Evolutionary conservation across 2,888 invertebrate genomes (phyloP), one percentile per base, ranked within the genome.

Genomic region (Rotaria sp.): DNA sequence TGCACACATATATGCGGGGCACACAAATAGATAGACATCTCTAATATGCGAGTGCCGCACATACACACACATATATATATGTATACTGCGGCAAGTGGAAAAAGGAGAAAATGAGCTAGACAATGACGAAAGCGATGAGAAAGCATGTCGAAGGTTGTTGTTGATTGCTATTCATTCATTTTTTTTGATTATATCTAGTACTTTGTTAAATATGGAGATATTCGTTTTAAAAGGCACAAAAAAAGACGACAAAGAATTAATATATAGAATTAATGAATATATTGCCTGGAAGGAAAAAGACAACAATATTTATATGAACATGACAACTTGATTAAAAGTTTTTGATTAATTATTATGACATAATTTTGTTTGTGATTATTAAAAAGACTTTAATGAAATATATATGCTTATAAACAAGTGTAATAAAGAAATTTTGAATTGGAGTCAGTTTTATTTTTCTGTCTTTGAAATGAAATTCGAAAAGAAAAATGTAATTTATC

Each of bases 121-220:
- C 67, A 67, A 67, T 67, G 67, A 67, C 67, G 67, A 67, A 67
- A 67, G 67, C 30, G 67, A 67, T 67, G 67, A 67, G 67, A 67
- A 67, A 15, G 35, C 30, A 30, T 35, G 30, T n/a, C 30, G 67
- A 67, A 67, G 67, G 67, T 67, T 67, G 35, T 10, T 67, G n/a
- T 67, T 67, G 67, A 67, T 67, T 67, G 67, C 15, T 67, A 67
- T 35, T 30, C 67, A 67, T 67, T 30, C 67, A 67, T 67, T n/a
- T 13, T 50, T 50, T 3, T 59, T 30, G 67, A 67, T 67, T 30
- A 18, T 67, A 67, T 67, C 67, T 67, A 18, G 30, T 67, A 30
- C 30, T 57, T 55, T 24, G 55, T 55, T 55, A 24, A 55, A 24
- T 24, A 26, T 55, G 26, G 4, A 5, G 55, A 5, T n/a, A 11